Evolutionary conservation across 2,113 vertebrate genomes (phyloP).

Genomic region (Takifugu bimaculatus): DNA sequence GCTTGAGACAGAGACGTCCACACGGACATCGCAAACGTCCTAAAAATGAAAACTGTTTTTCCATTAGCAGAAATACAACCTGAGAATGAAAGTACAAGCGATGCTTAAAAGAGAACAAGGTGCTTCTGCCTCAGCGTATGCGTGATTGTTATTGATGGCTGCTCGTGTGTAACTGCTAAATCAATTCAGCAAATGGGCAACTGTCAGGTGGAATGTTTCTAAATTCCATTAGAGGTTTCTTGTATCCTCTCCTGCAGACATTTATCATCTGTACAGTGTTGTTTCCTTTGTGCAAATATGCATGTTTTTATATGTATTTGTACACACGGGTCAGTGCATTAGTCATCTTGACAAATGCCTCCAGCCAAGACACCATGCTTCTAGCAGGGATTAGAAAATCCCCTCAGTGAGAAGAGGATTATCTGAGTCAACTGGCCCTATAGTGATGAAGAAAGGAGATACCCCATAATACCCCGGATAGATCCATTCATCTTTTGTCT

Average conservation of each 20-base stretch:
- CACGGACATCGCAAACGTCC: background rate
- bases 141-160: background rate
- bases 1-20: conserved; percentile 4
- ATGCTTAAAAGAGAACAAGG: background rate
- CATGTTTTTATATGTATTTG: conserved; percentile 22
- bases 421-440: conserved; percentile 51
- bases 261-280: conserved; percentile 13
- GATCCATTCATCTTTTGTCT: conserved; percentile 58
- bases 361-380: conserved; percentile 27
- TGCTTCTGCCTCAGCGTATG: background rate
- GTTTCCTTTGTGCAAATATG: conserved; percentile 10
- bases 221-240: conserved; percentile 12
- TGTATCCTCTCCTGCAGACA: conserved; percentile 1
- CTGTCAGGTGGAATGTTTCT: conserved; percentile 14
- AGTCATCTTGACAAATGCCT: conserved; percentile 34
- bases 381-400: conserved; percentile 47
- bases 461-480: conserved; percentile 42
- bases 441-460: conserved; percentile 59
- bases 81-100: background rate
- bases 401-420: conserved; percentile 42
- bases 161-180: background rate
- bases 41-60: conserved; percentile 15
- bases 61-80: conserved; percentile 2
- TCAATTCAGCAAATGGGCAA: conserved; percentile 8
- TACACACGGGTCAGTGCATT: conserved; percentile 23